phyloP scores from a whole-genome alignment of 2,888 invertebrate genomes.

The Osmoderma eremita region DNA sequence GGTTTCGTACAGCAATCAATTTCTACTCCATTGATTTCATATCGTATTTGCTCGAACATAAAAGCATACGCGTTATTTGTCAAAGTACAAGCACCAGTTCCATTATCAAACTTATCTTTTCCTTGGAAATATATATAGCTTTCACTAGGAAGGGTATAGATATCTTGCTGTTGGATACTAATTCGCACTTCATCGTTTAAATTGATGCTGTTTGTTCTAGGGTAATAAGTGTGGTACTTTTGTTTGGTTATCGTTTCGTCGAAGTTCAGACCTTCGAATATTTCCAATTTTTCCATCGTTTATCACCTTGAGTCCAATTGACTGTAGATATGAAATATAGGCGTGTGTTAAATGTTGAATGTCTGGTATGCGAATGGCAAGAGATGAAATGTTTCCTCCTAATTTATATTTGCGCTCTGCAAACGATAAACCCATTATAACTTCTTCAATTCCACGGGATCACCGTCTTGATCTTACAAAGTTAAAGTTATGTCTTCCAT shows the following conservation, averaged over 20 bases:
- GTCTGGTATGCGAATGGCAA: conserved; percentile 37
- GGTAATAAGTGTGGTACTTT: conserved; percentile 42
- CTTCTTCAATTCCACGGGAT: conserved; percentile 50
- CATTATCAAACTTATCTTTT: no score
- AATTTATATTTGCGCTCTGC: neutral
- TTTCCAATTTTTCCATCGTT: no score
- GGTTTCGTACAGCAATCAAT: no score
- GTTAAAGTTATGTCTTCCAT: conserved; percentile 39
- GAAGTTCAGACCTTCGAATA: conserved; percentile 3
- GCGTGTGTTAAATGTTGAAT: conserved; percentile 2
- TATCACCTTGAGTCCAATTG: conserved; percentile 10
- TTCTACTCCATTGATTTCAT: no score
- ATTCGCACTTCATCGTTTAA: conserved; percentile 43
- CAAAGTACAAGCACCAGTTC: no score
- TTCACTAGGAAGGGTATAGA: conserved; percentile 29
- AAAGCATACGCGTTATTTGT: no score
- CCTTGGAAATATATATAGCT: no score
- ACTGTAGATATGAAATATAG: conserved; percentile 5
- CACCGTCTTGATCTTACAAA: conserved; percentile 47
- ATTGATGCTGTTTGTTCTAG: conserved; percentile 26
- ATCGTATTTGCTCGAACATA: no score
- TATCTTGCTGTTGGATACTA: conserved; percentile 39
- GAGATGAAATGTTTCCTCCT: neutral
- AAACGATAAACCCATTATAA: conserved; percentile 29
- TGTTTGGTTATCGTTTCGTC: conserved; percentile 27